Conservation (phyloP, 1,140 invertebrate genomes). For the Acromyrmex charruanus region DNA sequence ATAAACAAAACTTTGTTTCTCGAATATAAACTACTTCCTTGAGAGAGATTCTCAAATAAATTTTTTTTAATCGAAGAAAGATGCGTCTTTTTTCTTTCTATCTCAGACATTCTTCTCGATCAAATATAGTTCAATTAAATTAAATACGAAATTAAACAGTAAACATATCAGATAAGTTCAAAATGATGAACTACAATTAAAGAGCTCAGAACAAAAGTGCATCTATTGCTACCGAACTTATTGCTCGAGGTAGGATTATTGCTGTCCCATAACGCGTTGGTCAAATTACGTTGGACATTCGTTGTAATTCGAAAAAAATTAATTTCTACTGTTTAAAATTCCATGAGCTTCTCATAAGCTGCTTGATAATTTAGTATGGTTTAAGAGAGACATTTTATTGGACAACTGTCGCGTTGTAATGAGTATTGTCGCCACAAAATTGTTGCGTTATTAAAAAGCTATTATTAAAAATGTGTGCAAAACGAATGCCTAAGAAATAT, state of each 20-base stretch:
- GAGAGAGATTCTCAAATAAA: not conserved
- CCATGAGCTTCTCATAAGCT: not conserved
- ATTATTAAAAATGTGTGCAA: not conserved
- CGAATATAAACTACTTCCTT: not conserved
- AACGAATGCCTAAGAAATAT: not conserved
- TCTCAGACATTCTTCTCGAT: not conserved
- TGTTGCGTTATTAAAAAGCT: not conserved
- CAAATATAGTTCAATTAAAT: not conserved
- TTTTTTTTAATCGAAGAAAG: not conserved
- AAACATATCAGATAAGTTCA: not conserved
- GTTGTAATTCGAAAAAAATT: conserved; percentile 17
- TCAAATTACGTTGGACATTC: conserved; percentile 28
- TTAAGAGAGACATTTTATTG: not conserved
- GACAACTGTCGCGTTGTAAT: not conserved
- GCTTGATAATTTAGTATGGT: not conserved
- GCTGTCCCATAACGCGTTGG: not conserved
- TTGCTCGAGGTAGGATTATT: conserved; percentile 37
- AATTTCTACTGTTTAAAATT: not conserved
- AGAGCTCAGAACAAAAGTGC: not conserved
- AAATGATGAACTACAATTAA: not conserved
- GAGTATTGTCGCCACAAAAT: not conserved
- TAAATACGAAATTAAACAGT: not conserved
- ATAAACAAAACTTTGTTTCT: not conserved
- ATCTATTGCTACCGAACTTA: conserved; percentile 39
- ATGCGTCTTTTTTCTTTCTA: not conserved